Percentiles rank a stretch among this genome's conserved stretches.
These are phyloP conservation scores for Caradrina kadenii DNA, from an alignment of 2,888 invertebrate genomes.

Conservation along the genomic window DNA sequence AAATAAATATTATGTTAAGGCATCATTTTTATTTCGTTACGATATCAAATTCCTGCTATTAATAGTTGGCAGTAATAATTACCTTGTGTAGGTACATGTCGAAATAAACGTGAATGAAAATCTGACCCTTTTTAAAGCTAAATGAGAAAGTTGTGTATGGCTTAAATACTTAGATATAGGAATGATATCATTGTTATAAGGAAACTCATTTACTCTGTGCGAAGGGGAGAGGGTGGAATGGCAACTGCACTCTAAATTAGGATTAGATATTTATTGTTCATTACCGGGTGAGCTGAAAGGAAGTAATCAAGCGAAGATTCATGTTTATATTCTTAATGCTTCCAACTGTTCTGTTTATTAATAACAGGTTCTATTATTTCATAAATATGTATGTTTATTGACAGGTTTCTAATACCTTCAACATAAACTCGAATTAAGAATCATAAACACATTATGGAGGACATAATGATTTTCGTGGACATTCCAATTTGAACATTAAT, in stretches of 20 bases:
- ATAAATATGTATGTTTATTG: conserved; percentile 34
- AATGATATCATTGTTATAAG: conserved; percentile 57
- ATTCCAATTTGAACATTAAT: conserved; percentile 71
- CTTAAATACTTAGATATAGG: conserved; percentile 39
- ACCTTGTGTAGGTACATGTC: background rate
- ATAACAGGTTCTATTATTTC: conserved; percentile 38
- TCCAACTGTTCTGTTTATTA: conserved; percentile 9
- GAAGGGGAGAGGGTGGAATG: conserved; percentile 56
- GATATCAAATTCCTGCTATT: conserved; percentile 35
- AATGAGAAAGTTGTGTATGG: conserved; percentile 36
- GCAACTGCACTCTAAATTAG: conserved; percentile 57
- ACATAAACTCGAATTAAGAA: conserved; percentile 74
- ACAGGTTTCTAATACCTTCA: conserved; percentile 41
- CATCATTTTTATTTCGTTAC: conserved; percentile 57
- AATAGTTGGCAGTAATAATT: conserved; percentile 23
- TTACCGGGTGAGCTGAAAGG: conserved; percentile 46
- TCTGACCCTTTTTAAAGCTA: conserved; percentile 39
- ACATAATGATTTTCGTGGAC: conserved; percentile 72
- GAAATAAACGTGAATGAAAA: conserved; percentile 18
- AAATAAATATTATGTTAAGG: conserved; percentile 76
- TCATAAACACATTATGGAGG: conserved; percentile 79
- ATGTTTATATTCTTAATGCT: conserved; percentile 24
- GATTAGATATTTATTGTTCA: conserved; percentile 56
- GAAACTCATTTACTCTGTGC: conserved; percentile 51
- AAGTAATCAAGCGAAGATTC: conserved; percentile 48